Evolutionary conservation across 2,797 vertebrate genomes (phyloP).

Genomic region (Sylvia borin): DNA sequence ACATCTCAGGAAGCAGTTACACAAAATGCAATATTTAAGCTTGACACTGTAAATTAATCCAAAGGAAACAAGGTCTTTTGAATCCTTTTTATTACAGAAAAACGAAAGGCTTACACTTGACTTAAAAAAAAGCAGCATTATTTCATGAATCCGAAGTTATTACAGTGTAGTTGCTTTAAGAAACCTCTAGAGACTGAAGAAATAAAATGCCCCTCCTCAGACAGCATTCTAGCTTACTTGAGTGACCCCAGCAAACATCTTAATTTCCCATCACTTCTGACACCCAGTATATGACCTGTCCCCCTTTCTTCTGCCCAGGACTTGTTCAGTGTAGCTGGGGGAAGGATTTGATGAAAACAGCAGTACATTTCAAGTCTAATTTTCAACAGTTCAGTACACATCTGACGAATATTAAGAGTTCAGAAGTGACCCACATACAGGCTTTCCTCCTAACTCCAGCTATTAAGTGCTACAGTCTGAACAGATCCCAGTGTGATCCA

Average conservation of each 20-base stretch:
- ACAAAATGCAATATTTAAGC: neutral
- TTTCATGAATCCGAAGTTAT: constrained; percentile 52
- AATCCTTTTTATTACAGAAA: constrained; percentile 78
- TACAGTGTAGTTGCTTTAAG: constrained; percentile 60
- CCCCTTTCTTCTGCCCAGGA: neutral
- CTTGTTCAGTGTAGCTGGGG: neutral
- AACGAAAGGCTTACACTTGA: constrained; percentile 66
- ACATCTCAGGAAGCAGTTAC: neutral
- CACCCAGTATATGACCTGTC: neutral
- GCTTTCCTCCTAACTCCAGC: neutral
- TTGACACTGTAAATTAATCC: neutral
- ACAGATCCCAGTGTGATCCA: neutral
- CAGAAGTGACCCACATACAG: neutral
- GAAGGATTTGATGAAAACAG: constrained; percentile 8
- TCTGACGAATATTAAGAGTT: neutral
- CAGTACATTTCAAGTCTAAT: constrained; percentile 19
- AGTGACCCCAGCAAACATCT: constrained; percentile 41
- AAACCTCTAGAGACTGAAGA: constrained; percentile 53
- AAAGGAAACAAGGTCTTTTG: constrained; percentile 33
- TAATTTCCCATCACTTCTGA: neutral
- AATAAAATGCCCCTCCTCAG: constrained; percentile 22
- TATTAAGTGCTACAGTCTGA: neutral
- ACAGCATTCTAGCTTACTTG: neutral
- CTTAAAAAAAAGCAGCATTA: constrained; percentile 57
- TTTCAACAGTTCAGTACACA: neutral